Conservation (phyloP, 2,888 invertebrate genomes). For the Erebia ligea region DNA sequence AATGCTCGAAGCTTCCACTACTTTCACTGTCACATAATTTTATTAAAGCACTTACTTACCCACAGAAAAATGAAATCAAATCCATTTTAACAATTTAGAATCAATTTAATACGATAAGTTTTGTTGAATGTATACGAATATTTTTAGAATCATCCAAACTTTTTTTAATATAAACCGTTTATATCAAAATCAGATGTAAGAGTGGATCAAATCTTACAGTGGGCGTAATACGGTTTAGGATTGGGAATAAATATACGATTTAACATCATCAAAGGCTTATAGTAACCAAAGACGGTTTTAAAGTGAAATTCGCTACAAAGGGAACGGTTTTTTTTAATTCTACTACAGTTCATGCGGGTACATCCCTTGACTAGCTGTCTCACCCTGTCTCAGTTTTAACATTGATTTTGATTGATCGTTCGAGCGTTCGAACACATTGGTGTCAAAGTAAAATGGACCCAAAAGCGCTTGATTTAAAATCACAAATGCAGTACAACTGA, state of each 20-base stretch:
- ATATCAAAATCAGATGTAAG: not conserved
- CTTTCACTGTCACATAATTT: not conserved
- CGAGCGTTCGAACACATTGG: no score
- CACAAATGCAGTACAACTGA: no score
- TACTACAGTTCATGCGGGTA: no score
- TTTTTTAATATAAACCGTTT: not conserved
- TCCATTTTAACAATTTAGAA: constrained; percentile 46
- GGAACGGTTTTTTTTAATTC: no score
- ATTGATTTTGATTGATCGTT: no score
- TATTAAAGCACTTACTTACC: no score
- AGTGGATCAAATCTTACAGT: not conserved
- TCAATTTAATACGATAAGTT: constrained; percentile 50
- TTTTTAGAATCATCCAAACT: constrained; percentile 46
- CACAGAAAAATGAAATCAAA: constrained; percentile 43
- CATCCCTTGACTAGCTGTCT: no score
- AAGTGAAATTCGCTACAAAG: no score
- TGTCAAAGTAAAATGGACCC: no score
- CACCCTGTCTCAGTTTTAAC: no score
- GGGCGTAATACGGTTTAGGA: not conserved
- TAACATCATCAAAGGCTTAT: constrained; percentile 4
- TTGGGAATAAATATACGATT: not conserved
- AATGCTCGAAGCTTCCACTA: no score
- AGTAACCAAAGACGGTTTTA: not conserved
- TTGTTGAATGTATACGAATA: constrained; percentile 45
- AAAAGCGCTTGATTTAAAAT: no score